phyloP scores from a whole-genome alignment of 1,140 invertebrate genomes.

The Hypothenemus hampei region DNA sequence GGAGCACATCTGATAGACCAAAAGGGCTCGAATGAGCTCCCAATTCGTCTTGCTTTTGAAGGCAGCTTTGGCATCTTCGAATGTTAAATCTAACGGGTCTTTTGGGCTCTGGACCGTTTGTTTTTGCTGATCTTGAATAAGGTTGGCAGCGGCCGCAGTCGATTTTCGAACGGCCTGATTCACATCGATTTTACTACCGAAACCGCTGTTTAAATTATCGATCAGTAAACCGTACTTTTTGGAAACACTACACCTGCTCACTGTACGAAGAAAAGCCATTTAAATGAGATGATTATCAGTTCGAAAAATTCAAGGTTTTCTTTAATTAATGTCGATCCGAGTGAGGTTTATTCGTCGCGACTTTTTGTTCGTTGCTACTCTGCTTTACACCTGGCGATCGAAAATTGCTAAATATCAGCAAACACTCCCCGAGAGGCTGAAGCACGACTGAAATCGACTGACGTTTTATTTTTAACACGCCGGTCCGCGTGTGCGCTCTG shows the following conservation, averaged over 20 bases:
- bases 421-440: slow-evolving; percentile 1
- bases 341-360: slow-evolving; percentile 4
- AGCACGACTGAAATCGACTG: slow-evolving; percentile 22
- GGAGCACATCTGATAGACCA: slow-evolving; percentile 92
- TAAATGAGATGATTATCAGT: slow-evolving; percentile 22
- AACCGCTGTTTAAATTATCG: slow-evolving; percentile 32
- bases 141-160: slow-evolving; percentile 19
- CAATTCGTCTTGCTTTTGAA: slow-evolving; percentile 93
- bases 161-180: slow-evolving; percentile 34
- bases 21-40: slow-evolving; percentile 86
- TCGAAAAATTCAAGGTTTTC: slow-evolving; percentile 9
- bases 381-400: slow-evolving; percentile 25
- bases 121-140: slow-evolving; percentile 21
- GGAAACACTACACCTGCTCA: slow-evolving; percentile 42
- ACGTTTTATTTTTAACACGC: slow-evolving; percentile 26
- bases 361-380: slow-evolving; percentile 18
- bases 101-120: slow-evolving; percentile 45
- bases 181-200: slow-evolving; percentile 33
- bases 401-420: slow-evolving; percentile 6
- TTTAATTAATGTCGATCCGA: slow-evolving; percentile 22
- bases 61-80: slow-evolving; percentile 72
- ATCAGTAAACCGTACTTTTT: slow-evolving; percentile 40
- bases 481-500: slow-evolving; percentile 11
- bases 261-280: slow-evolving; percentile 49
- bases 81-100: slow-evolving; percentile 83